Percentiles rank a stretch among this genome's conserved stretches.
Evolutionary conservation across 2,113 vertebrate genomes (phyloP).

Genomic region (Eidolon helvum): DNA sequence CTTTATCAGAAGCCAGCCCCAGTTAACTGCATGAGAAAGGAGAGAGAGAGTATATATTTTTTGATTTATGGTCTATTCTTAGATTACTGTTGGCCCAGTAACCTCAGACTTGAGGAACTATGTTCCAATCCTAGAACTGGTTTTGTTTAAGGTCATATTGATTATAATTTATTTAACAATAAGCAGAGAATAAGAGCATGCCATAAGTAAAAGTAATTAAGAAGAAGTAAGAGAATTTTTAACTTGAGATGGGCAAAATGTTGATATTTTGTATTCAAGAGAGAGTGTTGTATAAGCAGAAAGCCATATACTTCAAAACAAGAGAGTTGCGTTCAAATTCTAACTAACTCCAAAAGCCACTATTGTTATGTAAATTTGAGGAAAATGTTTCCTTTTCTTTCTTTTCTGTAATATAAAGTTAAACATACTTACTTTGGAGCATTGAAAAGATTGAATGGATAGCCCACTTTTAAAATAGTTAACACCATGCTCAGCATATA

Average conservation of each 20-base stretch:
- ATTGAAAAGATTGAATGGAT: neutral
- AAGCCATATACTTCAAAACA: neutral
- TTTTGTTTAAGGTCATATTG: neutral
- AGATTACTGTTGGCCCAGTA: neutral
- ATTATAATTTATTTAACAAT: neutral
- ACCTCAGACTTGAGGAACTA: neutral
- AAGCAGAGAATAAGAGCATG: neutral
- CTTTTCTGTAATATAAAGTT: neutral
- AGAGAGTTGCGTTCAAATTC: neutral
- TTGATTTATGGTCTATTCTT: neutral
- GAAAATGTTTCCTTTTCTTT: neutral
- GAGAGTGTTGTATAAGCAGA: neutral
- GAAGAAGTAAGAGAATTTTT: neutral
- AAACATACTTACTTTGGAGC: neutral
- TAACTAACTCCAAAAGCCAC: neutral
- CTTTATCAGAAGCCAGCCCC: neutral
- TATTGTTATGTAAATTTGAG: neutral
- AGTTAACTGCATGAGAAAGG: neutral
- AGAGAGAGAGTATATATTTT: neutral
- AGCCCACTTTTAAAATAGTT: neutral
- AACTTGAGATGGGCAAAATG: neutral
- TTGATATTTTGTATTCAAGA: neutral
- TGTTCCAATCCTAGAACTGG: neutral
- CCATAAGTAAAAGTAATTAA: neutral
- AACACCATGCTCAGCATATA: neutral